phyloP scores from a whole-genome alignment of 1,140 invertebrate species.

The Drosophila kanapiae region DNA sequence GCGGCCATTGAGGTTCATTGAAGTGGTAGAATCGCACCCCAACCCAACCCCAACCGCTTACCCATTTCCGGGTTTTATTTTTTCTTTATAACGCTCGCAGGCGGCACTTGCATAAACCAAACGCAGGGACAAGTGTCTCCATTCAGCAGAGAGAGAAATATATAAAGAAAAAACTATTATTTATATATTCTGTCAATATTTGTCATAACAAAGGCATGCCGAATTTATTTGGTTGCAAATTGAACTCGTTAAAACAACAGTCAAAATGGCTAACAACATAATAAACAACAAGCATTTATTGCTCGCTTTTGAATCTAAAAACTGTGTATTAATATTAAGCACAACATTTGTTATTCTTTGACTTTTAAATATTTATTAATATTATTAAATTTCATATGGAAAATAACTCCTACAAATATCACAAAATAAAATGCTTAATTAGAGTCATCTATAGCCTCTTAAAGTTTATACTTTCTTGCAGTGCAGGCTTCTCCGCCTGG shows the following conservation, averaged over 20 bases:
- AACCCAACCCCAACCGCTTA: neutral
- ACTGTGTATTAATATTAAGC: neutral
- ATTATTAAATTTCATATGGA: neutral
- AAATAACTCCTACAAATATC: neutral
- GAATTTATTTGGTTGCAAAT: neutral
- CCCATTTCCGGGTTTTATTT: conserved; percentile 15
- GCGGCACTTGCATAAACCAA: conserved; percentile 70
- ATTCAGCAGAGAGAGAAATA: conserved; percentile 6
- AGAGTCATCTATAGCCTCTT: neutral
- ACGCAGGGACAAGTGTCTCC: conserved; percentile 58
- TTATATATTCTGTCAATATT: neutral
- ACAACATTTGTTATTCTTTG: neutral
- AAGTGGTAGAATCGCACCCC: conserved; percentile 48
- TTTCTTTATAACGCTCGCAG: conserved; percentile 57
- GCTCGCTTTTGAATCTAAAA: neutral
- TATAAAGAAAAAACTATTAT: neutral
- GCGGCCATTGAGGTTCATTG: conserved; percentile 65
- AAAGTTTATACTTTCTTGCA: neutral
- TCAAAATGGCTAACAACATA: neutral
- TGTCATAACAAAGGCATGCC: neutral
- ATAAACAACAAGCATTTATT: neutral
- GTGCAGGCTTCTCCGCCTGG: conserved; percentile 11
- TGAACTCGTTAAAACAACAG: neutral
- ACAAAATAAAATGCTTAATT: neutral
- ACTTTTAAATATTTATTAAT: neutral